Base-by-base conservation (phyloP, 2,797 vertebrate species). In the Melanogrammus aeglefinus region DNA sequence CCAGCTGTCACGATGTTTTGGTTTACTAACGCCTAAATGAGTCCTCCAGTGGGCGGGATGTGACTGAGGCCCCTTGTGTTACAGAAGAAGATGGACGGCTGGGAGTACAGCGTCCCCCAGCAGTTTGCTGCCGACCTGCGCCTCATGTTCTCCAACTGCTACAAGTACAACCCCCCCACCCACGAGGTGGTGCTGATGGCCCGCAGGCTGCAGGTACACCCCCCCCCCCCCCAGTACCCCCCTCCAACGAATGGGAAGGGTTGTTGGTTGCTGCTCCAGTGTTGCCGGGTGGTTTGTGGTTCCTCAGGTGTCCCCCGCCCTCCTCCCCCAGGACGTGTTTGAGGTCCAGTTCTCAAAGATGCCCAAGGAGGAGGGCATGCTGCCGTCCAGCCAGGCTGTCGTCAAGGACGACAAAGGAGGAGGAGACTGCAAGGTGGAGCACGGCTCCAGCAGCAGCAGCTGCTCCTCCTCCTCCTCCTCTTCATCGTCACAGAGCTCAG, bases 81-180 rank as follows among this genome's bases (percentile, higher is more conserved):
- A 72, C 86, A 97, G 98, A 95, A 89, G 82, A 98, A 97, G 91
- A 95, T 99, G 93, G 96, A 96, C 77, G 93, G 91, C 0, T 90
- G 91, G 27, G 94, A 95, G 78, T 99, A 99, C 78, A 89, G 84
- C 1, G 89, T 94, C 36, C 92, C 92, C 16, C 93, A 94, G 80
- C 94, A 96, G 79, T 98, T 99, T 91, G 96, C 96, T 74, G 91
- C 94, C 1, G 97, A 99, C 87, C 84, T 99, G 74, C 94, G 97
- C 76, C 89, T 96, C 80, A 98, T 99, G 97, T 98, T 99, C 83
- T 95, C 95, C 88, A 97, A 94, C 87, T 98, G 94, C 88, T 98
- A 97, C 87, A 95, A 94, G 86, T 94, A 88, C 79, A 96, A 96
- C 86, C 95, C 96, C n/a, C 94, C 96, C 33, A 92, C 95, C 13